Percentiles rank a stretch among this genome's conserved stretches.
Evolutionary conservation across 2,888 invertebrate genomes (phyloP).

Genomic region (Spisula solida): DNA sequence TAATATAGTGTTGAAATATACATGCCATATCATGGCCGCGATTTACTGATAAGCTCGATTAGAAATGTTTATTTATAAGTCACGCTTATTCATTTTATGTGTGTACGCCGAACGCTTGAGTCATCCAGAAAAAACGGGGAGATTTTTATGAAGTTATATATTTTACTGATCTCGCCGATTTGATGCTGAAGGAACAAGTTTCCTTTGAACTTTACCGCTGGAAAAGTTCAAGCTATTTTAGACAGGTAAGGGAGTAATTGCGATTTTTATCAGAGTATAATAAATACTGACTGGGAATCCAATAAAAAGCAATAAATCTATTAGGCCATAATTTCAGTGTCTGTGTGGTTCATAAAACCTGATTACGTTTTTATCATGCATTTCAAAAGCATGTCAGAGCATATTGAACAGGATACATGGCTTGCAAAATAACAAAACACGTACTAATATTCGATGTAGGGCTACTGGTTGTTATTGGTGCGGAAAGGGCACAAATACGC

Average conservation of each 20-base stretch:
- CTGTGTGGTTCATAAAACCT: background rate
- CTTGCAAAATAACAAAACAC: too few relatives aligned
- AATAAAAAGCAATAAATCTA: constrained; percentile 25
- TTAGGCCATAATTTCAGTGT: background rate
- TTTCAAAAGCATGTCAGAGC: background rate
- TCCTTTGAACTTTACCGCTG: constrained; percentile 16
- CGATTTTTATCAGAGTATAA: constrained; percentile 15
- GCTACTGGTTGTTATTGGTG: too few relatives aligned
- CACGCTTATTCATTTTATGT: constrained; percentile 39
- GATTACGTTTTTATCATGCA: background rate
- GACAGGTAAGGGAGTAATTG: constrained; percentile 10
- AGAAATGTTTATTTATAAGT: constrained; percentile 47
- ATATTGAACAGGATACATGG: too few relatives aligned
- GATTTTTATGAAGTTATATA: constrained; percentile 33
- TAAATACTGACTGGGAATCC: background rate
- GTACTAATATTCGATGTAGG: too few relatives aligned
- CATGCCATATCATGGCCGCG: constrained; percentile 40
- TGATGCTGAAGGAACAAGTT: constrained; percentile 3
- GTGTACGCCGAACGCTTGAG: constrained; percentile 24
- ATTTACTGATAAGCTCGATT: constrained; percentile 44
- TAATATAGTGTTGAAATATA: constrained; percentile 54
- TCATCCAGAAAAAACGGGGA: constrained; percentile 19
- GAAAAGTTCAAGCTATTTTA: constrained; percentile 20
- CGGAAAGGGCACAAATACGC: too few relatives aligned
- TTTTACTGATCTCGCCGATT: constrained; percentile 12